Conservation (phyloP, 2,797 vertebrate genomes). For the Furcifer pardalis region DNA sequence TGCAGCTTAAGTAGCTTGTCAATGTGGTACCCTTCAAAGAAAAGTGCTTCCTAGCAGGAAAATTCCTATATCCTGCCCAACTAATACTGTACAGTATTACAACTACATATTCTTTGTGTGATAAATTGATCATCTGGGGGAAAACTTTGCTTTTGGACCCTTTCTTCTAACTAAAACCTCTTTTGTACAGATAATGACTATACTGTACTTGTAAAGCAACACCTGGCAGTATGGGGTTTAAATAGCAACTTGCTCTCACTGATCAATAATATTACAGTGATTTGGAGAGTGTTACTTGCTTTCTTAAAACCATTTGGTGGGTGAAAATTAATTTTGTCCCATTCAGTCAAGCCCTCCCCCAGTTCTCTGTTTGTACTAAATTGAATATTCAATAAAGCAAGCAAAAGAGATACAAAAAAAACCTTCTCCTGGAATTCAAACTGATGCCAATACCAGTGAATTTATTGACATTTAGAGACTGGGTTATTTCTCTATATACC, state of each 20-base stretch:
- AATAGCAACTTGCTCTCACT: neutral
- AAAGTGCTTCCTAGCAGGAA: slow-evolving; percentile 3
- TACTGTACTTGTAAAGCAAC: neutral
- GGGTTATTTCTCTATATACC: slow-evolving; percentile 12
- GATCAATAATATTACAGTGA: neutral
- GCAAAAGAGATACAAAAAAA: slow-evolving; percentile 1
- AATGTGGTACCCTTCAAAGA: neutral
- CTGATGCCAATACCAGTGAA: neutral
- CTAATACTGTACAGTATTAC: neutral
- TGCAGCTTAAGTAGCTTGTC: neutral
- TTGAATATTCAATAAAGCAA: slow-evolving; percentile 5
- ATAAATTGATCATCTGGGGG: neutral
- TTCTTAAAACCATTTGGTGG: neutral
- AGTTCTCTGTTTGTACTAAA: neutral
- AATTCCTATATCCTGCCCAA: neutral
- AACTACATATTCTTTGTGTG: neutral
- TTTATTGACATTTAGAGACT: slow-evolving; percentile 14
- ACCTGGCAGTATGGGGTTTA: neutral
- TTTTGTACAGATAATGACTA: neutral
- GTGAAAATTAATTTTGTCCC: neutral
- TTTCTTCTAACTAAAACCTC: neutral
- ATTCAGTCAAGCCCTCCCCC: neutral
- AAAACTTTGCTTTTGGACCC: too few species aligned
- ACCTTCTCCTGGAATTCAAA: neutral
- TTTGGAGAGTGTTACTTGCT: neutral